Evolutionary conservation across 2,113 vertebrate genomes (phyloP).

Genomic region (Gorsachius goisagi): DNA sequence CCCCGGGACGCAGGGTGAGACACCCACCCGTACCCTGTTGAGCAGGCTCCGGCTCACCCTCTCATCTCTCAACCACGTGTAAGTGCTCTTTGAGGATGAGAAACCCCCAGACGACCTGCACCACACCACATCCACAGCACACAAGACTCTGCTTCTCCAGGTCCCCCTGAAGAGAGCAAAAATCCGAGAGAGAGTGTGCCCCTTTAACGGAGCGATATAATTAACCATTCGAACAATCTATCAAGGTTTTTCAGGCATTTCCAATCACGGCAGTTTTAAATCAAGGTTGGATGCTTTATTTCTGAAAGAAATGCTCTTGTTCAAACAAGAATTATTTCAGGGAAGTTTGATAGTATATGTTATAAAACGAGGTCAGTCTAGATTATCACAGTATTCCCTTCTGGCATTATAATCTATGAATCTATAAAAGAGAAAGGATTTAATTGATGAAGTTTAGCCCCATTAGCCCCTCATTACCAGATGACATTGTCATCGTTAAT

Average conservation of each 20-base stretch:
- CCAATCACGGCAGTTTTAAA: slow-evolving; percentile 3
- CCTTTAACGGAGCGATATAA: not conserved
- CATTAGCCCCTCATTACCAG: slow-evolving; percentile 65
- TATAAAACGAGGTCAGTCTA: slow-evolving; percentile 48
- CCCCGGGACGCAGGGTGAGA: not conserved
- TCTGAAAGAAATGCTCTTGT: slow-evolving; percentile 53
- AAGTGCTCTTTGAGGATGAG: not conserved
- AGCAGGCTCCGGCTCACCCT: not conserved
- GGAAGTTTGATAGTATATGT: slow-evolving; percentile 35
- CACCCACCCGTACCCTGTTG: not conserved
- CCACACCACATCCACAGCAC: not conserved
- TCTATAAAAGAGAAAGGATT: slow-evolving; percentile 62
- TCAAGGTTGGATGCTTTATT: slow-evolving; percentile 39
- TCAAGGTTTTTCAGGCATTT: slow-evolving; percentile 32
- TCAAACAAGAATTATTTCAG: slow-evolving; percentile 59
- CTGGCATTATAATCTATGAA: slow-evolving; percentile 61
- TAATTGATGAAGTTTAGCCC: slow-evolving; percentile 72
- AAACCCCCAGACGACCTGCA: not conserved
- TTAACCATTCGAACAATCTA: slow-evolving; percentile 20
- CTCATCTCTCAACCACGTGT: not conserved
- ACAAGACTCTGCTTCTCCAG: not conserved
- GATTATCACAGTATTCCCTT: slow-evolving; percentile 54
- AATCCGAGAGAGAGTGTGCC: not conserved
- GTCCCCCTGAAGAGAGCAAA: not conserved
- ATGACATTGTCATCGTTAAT: slow-evolving; percentile 65